These are phyloP conservation scores for Palloptera scutellata DNA, from an alignment of 2,888 invertebrate species.

Conservation along the genomic window DNA sequence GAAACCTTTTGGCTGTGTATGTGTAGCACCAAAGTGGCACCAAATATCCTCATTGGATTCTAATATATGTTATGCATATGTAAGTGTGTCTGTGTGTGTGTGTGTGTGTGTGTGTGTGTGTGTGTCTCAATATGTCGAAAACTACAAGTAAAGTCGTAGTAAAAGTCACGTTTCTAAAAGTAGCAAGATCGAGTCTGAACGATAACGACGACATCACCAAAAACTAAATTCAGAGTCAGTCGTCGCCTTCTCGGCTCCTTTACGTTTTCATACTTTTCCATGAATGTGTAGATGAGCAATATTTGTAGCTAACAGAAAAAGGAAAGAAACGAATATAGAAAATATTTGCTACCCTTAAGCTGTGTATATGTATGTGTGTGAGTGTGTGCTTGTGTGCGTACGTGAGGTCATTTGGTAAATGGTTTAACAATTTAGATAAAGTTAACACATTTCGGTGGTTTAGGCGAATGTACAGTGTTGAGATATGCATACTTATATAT, in stretches of 20 bases:
- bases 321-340: not conserved
- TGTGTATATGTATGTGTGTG: not conserved
- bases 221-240: not conserved
- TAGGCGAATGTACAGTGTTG: not conserved
- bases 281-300: not conserved
- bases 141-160: constrained; percentile 19
- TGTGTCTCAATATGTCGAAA: not conserved
- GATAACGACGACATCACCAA: not conserved
- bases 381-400: constrained; percentile 29
- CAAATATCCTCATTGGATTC: not conserved
- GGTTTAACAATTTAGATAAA: constrained; percentile 61
- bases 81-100: not conserved
- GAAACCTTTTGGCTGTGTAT: not conserved
- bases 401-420: constrained; percentile 61
- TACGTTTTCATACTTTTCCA: not conserved
- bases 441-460: constrained; percentile 54
- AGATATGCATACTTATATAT: no score
- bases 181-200: not conserved
- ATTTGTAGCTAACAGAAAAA: not conserved
- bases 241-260: not conserved
- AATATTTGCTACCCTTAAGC: not conserved
- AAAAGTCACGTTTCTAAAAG: constrained; percentile 21
- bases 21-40: not conserved
- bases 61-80: not conserved
- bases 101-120: not conserved